Conservation (phyloP, 1,140 invertebrate genomes). For the Thalassaphorura encarpata region DNA sequence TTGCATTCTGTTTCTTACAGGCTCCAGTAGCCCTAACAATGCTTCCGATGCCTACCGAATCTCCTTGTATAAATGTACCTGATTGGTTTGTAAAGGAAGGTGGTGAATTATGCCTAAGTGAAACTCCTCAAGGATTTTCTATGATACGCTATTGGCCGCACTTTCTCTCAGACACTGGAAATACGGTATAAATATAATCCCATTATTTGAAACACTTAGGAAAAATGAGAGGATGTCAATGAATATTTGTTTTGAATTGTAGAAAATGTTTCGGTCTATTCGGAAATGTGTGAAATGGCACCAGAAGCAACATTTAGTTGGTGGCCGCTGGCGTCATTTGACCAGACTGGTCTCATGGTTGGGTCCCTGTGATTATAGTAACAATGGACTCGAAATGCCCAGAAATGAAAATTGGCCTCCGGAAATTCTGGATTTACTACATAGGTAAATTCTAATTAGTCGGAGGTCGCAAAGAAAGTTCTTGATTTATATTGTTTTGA, state of each 20-base stretch:
- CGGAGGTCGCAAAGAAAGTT: no score
- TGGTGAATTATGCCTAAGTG: constrained; percentile 26
- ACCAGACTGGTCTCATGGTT: constrained; percentile 44
- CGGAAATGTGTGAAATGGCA: constrained; percentile 39
- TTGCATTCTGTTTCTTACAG: constrained; percentile 1
- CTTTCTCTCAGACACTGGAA: constrained; percentile 16
- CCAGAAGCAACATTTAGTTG: constrained; percentile 37
- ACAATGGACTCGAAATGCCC: constrained; percentile 41
- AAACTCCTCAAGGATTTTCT: constrained; percentile 21
- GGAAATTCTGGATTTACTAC: constrained; percentile 35
- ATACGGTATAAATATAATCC: constrained; percentile 13
- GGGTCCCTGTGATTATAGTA: constrained; percentile 42
- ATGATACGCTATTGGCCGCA: constrained; percentile 26
- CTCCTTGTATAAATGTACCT: constrained; percentile 24
- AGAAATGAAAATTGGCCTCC: constrained; percentile 35
- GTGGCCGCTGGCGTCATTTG: constrained; percentile 38
- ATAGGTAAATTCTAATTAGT: constrained; percentile 32
- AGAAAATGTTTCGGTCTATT: constrained; percentile 25
- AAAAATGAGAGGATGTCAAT: neutral
- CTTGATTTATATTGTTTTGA: neutral
- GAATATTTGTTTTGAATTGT: neutral
- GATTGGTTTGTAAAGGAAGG: constrained; percentile 30
- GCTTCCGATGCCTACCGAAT: neutral
- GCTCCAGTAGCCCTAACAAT: constrained; percentile 9
- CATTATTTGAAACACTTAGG: neutral